Evolutionary conservation across 2,113 vertebrate species (phyloP).

Genomic region (Tiliqua scincoides): DNA sequence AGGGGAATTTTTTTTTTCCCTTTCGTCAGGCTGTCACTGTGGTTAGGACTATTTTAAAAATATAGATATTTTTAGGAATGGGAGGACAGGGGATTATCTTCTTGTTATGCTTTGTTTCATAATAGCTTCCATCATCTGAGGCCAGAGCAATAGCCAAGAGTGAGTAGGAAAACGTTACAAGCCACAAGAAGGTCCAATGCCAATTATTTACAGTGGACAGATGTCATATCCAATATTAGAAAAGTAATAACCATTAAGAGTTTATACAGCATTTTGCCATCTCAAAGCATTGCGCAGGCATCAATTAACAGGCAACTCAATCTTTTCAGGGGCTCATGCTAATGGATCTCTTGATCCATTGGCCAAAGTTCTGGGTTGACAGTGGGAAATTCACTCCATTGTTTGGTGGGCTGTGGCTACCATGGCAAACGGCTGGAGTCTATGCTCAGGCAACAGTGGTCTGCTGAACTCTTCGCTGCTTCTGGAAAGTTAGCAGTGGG

Average conservation of each 20-base stretch:
- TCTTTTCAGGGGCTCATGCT: too few species aligned
- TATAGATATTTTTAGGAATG: background rate
- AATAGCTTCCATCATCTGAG: background rate
- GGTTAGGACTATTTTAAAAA: background rate
- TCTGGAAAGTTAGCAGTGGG: too few species aligned
- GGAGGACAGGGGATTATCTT: background rate
- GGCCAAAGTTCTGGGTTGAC: too few species aligned
- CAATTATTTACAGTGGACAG: background rate
- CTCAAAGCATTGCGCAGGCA: constrained; percentile 39
- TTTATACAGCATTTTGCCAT: background rate
- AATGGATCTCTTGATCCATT: too few species aligned
- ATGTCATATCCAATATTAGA: background rate
- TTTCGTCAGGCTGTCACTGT: background rate
- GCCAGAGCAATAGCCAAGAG: background rate
- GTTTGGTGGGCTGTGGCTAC: too few species aligned
- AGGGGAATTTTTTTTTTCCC: fast-evolving
- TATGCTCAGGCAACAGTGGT: too few species aligned
- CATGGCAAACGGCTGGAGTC: too few species aligned
- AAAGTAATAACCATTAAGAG: constrained; percentile 1
- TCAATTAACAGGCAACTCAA: constrained; percentile 29
- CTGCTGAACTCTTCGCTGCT: too few species aligned
- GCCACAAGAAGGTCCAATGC: background rate
- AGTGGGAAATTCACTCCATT: too few species aligned
- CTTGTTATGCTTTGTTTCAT: background rate
- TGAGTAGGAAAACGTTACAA: background rate